phyloP scores from a whole-genome alignment of 1,140 invertebrate genomes.

The Ceratitis capitata region DNA sequence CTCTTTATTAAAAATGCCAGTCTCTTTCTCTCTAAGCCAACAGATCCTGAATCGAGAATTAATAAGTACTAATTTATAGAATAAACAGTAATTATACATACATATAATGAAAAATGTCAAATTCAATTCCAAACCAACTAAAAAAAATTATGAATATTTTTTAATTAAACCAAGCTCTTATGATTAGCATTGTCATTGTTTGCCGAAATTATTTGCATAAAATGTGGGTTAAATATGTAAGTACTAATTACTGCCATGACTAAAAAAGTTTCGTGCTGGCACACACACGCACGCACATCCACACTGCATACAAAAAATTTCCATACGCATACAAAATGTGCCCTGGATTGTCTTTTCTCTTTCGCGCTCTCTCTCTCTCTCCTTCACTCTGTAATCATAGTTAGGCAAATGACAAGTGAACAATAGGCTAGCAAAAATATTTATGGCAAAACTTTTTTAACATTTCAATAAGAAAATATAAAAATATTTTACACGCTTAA shows the following conservation, averaged over 20 bases:
- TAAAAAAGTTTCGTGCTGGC: background rate
- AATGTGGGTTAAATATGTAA: conserved; percentile 32
- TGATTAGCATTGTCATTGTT: conserved; percentile 11
- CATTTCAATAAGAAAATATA: background rate
- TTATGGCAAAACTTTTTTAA: background rate
- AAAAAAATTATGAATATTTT: background rate
- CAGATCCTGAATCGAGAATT: no score
- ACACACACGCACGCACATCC: background rate
- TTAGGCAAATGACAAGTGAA: conserved; percentile 25
- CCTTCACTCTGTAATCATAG: no score
- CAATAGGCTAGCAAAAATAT: conserved; percentile 23
- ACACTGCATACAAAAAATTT: background rate
- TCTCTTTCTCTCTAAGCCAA: no score
- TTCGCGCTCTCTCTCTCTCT: no score
- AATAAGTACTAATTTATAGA: no score
- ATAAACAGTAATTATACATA: no score
- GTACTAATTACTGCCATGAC: background rate
- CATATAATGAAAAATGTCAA: no score
- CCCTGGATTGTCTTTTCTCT: background rate
- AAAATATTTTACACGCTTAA: background rate
- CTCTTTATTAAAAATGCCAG: no score
- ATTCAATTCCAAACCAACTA: no score
- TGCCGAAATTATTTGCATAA: conserved; percentile 21
- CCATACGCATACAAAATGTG: background rate
- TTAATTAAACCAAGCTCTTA: conserved; percentile 12